These are phyloP conservation scores for Drosophila infuscata DNA, from an alignment of 2,888 invertebrate genomes.

Conservation along the genomic window DNA sequence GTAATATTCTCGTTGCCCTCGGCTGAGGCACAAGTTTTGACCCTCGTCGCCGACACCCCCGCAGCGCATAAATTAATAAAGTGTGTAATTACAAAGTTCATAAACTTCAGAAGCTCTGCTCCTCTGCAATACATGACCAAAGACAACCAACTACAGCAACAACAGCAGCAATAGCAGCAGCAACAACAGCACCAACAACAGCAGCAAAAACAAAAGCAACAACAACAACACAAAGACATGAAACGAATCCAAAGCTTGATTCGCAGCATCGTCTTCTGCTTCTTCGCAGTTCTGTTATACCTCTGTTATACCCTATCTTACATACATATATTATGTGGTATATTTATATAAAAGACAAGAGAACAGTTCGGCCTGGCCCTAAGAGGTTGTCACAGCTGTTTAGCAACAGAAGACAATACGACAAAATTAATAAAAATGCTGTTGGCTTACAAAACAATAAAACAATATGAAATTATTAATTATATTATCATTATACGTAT, in stretches of 20 bases:
- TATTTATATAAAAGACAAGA: neutral
- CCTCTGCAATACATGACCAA: slow-evolving; percentile 71
- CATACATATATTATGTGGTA: neutral
- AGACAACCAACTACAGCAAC: slow-evolving; percentile 45
- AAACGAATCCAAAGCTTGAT: slow-evolving; percentile 36
- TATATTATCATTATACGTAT: neutral
- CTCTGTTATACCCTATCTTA: slow-evolving; percentile 5
- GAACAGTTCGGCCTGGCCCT: neutral
- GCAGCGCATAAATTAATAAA: slow-evolving; percentile 80
- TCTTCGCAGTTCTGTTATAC: neutral
- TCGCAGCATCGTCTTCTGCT: slow-evolving; percentile 15
- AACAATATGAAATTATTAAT: neutral
- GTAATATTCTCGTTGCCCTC: slow-evolving; percentile 30
- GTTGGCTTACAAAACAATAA: neutral
- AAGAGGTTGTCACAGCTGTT: neutral
- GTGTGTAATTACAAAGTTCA: slow-evolving; percentile 81
- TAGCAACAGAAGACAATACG: neutral
- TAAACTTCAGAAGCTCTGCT: slow-evolving; percentile 75
- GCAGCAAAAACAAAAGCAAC: slow-evolving; percentile 19
- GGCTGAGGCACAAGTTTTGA: slow-evolving; percentile 34
- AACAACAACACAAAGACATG: slow-evolving; percentile 22
- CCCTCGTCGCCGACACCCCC: slow-evolving; percentile 34
- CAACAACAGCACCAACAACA: slow-evolving; percentile 27
- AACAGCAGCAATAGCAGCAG: slow-evolving; percentile 20
- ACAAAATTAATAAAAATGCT: neutral